These are phyloP conservation scores for Musca domestica DNA, from an alignment of 1,140 invertebrate species.

Conservation along the genomic window DNA sequence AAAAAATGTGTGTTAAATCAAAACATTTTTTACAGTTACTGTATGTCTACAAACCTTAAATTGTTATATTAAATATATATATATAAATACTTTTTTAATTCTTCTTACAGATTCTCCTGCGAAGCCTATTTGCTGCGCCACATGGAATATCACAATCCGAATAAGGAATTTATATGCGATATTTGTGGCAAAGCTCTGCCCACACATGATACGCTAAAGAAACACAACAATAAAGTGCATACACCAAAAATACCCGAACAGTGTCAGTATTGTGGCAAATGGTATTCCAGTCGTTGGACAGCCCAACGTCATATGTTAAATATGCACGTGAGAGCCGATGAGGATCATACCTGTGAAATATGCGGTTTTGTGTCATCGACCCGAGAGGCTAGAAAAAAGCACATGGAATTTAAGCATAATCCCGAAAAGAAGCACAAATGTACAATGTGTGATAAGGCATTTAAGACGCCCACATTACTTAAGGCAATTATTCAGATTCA, in stretches of 20 bases:
- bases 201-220: too few relatives aligned
- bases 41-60: too few relatives aligned
- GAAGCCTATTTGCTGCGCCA: too few relatives aligned
- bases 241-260: conserved; percentile 32
- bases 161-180: conserved; percentile 45
- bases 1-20: too few relatives aligned
- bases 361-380: conserved; percentile 36
- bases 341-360: conserved; percentile 21
- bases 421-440: conserved; percentile 38
- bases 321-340: conserved; percentile 23
- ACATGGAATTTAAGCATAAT: conserved; percentile 43
- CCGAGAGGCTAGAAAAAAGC: conserved; percentile 38
- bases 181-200: conserved; percentile 39
- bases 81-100: too few relatives aligned
- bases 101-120: too few relatives aligned
- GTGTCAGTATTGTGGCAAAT: conserved; percentile 45
- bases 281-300: not conserved
- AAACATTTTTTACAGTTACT: too few relatives aligned
- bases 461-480: conserved; percentile 39
- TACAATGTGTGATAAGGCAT: conserved; percentile 47
- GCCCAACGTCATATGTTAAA: not conserved
- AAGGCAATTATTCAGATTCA: conserved; percentile 28
- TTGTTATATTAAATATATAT: too few relatives aligned
- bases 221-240: not conserved
- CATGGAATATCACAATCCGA: conserved; percentile 36